phyloP scores from a whole-genome alignment of 2,797 vertebrate genomes.

The Gallirallus australis region DNA sequence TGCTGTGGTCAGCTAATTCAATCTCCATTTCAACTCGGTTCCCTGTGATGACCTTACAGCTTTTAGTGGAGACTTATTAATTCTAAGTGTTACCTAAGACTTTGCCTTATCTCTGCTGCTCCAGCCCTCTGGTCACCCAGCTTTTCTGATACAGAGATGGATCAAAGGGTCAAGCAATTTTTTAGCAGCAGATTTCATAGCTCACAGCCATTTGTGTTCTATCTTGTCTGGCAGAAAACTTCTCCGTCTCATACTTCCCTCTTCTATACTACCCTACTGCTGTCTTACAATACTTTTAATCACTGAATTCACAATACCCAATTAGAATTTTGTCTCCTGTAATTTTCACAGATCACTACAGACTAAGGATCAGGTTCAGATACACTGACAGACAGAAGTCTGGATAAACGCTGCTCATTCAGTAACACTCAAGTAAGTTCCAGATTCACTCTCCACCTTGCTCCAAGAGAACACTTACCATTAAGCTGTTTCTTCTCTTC shows the following conservation, averaged over 20 bases:
- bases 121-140: neutral
- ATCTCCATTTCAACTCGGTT: neutral
- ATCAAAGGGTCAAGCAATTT: neutral
- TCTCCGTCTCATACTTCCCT: neutral
- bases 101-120: neutral
- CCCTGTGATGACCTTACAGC: neutral
- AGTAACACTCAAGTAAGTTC: neutral
- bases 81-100: neutral
- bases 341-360: neutral
- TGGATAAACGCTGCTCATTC: neutral
- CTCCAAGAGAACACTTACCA: slow-evolving; percentile 75
- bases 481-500: slow-evolving; percentile 77
- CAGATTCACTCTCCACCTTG: neutral
- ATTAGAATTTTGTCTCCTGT: neutral
- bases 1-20: neutral
- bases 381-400: neutral
- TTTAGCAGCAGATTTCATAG: neutral
- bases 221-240: neutral
- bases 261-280: neutral
- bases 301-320: neutral
- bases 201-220: neutral
- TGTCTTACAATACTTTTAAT: neutral
- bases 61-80: neutral
- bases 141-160: neutral
- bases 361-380: neutral